Percentiles rank a stretch among this genome's conserved stretches.
Evolutionary conservation across 2,797 vertebrate species (phyloP).

Genomic region (Coendou prehensilis): DNA sequence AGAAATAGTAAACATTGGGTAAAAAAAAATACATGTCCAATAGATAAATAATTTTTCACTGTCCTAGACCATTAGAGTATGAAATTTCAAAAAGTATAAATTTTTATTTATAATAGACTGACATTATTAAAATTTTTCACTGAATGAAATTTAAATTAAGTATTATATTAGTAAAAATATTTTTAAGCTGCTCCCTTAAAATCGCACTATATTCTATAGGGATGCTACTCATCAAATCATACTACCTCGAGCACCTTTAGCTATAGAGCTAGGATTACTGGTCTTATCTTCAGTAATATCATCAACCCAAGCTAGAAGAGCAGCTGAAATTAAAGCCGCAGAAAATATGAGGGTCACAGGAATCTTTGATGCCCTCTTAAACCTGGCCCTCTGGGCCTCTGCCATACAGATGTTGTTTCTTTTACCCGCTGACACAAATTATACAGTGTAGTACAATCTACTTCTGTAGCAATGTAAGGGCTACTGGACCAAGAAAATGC

Average conservation of each 20-base stretch:
- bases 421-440: not conserved
- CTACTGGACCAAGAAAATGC: not conserved
- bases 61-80: not conserved
- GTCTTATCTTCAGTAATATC: not conserved
- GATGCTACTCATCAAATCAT: not conserved
- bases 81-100: constrained; percentile 31
- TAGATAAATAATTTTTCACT: not conserved
- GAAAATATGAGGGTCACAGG: not conserved
- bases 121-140: constrained; percentile 36
- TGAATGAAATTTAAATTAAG: constrained; percentile 67
- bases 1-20: not conserved
- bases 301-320: not conserved
- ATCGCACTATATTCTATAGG: not conserved
- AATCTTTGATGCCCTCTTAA: not conserved
- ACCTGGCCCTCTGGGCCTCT: not conserved
- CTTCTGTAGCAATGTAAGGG: not conserved
- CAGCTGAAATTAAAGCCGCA: constrained; percentile 41
- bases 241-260: not conserved
- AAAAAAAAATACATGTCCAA: not conserved
- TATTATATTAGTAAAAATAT: not conserved
- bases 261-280: not conserved
- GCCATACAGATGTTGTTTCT: not conserved
- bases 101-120: constrained; percentile 33
- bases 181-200: constrained; percentile 47
- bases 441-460: not conserved